These are phyloP conservation scores for Shinisaurus crocodilurus DNA, from an alignment of 2,113 vertebrate genomes.

Conservation along the genomic window DNA sequence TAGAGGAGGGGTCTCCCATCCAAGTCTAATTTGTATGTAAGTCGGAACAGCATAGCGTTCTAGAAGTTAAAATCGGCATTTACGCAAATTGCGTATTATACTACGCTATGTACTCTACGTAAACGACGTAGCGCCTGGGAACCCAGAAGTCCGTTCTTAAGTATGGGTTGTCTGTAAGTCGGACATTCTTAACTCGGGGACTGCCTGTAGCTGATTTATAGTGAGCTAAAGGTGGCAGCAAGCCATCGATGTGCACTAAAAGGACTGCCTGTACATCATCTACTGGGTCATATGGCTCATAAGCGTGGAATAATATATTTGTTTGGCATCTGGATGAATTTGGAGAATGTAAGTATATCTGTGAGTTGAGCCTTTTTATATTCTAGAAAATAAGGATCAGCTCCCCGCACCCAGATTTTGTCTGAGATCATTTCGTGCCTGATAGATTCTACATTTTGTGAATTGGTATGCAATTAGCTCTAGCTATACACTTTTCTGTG, in stretches of 20 bases:
- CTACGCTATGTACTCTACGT: too few species aligned
- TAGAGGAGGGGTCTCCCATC: too few species aligned
- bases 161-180: too few species aligned
- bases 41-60: too few species aligned
- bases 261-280: neutral
- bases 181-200: too few species aligned
- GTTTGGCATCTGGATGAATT: neutral
- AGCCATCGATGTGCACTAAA: neutral
- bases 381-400: neutral
- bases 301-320: neutral
- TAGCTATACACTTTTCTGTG: neutral
- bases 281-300: neutral
- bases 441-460: conserved; percentile 1
- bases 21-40: too few species aligned
- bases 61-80: too few species aligned
- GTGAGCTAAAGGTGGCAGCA: neutral
- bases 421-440: neutral
- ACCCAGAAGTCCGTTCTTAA: too few species aligned
- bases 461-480: conserved; percentile 26
- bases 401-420: neutral
- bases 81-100: too few species aligned
- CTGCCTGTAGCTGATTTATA: too few species aligned
- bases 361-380: neutral
- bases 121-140: too few species aligned
- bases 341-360: neutral